Evolutionary conservation across 2,113 vertebrate genomes (phyloP).

Genomic region (Corvus moneduloides): DNA sequence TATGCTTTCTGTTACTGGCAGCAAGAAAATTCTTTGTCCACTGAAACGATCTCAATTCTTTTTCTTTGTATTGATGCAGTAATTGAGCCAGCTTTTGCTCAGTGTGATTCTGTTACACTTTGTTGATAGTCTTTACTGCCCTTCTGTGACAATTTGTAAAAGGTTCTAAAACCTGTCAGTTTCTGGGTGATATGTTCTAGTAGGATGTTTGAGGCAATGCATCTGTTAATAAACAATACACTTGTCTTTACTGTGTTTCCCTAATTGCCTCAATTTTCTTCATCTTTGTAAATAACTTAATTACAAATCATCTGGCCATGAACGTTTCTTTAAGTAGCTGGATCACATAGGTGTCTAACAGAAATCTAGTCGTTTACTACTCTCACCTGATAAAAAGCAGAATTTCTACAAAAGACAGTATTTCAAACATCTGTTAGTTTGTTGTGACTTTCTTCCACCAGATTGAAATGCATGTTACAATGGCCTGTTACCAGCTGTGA

Average conservation of each 20-base stretch:
- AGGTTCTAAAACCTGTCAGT: background rate
- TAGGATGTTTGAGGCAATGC: background rate
- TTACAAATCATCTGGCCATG: background rate
- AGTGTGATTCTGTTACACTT: background rate
- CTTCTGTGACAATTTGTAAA: background rate
- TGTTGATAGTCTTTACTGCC: background rate
- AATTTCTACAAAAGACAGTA: background rate
- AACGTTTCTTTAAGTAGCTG: background rate
- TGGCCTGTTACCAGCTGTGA: background rate
- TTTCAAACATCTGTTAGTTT: background rate
- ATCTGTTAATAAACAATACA: background rate
- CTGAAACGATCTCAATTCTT: background rate
- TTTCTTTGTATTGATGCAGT: background rate
- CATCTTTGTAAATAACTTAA: background rate
- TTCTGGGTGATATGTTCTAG: background rate
- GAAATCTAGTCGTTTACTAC: background rate
- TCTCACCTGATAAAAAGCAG: background rate
- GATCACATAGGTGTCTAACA: background rate
- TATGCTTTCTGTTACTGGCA: background rate
- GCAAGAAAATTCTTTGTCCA: background rate
- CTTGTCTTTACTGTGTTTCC: background rate
- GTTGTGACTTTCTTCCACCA: background rate
- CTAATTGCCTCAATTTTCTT: background rate
- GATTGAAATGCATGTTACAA: background rate
- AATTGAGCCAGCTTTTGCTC: background rate